Evolutionary conservation across 1,140 invertebrate genomes (phyloP).

Genomic region (Trichoplusia ni): DNA sequence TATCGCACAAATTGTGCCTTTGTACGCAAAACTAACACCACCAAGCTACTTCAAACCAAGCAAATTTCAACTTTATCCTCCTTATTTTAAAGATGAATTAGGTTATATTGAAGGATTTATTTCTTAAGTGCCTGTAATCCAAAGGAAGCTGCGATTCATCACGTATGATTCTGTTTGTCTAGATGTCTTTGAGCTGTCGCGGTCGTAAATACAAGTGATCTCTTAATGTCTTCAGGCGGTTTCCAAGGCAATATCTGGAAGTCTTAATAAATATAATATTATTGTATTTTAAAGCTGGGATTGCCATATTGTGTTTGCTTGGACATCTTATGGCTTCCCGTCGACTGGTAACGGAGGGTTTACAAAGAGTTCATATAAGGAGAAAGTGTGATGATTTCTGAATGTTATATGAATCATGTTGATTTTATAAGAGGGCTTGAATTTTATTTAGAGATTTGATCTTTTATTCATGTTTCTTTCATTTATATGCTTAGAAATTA

Average conservation of each 20-base stretch:
- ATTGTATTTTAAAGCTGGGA: too few relatives aligned
- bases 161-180: conserved; percentile 20
- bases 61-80: background rate
- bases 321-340: too few relatives aligned
- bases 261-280: background rate
- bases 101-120: background rate
- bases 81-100: background rate
- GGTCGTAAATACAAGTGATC: conserved; percentile 23
- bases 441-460: too few relatives aligned
- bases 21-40: conserved; percentile 39
- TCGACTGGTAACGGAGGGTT: too few relatives aligned
- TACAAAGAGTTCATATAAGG: too few relatives aligned
- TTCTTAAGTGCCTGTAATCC: conserved; percentile 1
- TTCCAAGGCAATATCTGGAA: conserved; percentile 1
- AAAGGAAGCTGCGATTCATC: conserved; percentile 15
- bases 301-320: too few relatives aligned
- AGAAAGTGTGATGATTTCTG: too few relatives aligned
- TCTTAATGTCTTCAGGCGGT: conserved; percentile 22
- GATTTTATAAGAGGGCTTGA: too few relatives aligned
- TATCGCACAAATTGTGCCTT: conserved; percentile 38
- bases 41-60: background rate
- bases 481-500: too few relatives aligned
- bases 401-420: too few relatives aligned
- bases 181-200: background rate
- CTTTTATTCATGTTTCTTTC: too few relatives aligned